phyloP scores from a whole-genome alignment of 2,888 invertebrate species.

The Leptopilina syphax region DNA sequence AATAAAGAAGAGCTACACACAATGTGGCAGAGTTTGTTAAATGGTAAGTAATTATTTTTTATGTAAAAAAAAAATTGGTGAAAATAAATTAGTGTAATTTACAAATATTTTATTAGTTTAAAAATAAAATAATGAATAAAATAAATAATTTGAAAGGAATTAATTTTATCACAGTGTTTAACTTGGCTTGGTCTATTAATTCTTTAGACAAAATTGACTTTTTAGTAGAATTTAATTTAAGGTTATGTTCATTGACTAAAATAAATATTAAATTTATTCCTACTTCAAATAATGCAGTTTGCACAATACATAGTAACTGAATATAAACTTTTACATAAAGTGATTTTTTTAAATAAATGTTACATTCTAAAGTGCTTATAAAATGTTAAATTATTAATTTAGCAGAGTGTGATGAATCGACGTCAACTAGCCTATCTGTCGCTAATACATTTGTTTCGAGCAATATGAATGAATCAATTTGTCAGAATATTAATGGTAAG shows the following conservation, averaged over 20 bases:
- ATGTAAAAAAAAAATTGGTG: background rate
- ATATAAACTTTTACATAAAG: constrained; percentile 1
- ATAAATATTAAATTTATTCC: background rate
- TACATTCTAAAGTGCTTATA: background rate
- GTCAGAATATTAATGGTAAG: no score
- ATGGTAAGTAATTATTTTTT: constrained; percentile 18
- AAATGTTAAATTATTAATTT: background rate
- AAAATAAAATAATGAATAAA: constrained; percentile 11
- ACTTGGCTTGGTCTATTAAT: background rate
- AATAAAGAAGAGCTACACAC: no score
- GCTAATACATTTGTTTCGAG: background rate
- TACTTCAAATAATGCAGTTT: background rate
- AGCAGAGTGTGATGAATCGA: background rate
- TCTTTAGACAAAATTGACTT: background rate
- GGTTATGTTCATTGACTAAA: constrained; percentile 2
- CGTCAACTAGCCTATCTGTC: background rate
- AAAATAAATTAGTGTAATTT: background rate
- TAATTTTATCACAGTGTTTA: background rate
- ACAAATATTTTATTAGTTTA: no score
- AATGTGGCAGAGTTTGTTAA: background rate
- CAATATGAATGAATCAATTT: no score
- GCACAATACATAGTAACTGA: background rate
- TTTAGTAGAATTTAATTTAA: background rate
- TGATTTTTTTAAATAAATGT: background rate
- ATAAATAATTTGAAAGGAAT: background rate